phyloP scores from a whole-genome alignment of 2,888 invertebrate species.

The Zootermopsis nevadensis region DNA sequence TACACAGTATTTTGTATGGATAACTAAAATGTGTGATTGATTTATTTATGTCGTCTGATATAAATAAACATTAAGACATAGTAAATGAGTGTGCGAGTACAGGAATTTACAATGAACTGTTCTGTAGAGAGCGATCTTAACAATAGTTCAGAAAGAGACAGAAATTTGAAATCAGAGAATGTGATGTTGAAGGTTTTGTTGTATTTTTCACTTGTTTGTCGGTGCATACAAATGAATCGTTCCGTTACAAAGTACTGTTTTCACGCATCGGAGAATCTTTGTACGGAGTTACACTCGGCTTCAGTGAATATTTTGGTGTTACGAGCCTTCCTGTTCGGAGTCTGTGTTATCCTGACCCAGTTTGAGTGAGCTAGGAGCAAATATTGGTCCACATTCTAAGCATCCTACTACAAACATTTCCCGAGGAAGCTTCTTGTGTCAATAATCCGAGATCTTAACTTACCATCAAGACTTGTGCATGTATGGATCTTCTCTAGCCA shows the following conservation, averaged over 20 bases:
- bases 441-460: constrained; percentile 3
- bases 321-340: neutral
- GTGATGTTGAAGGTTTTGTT: too few species aligned
- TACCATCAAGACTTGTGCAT: neutral
- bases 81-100: too few species aligned
- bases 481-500: neutral
- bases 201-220: neutral
- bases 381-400: constrained; percentile 16
- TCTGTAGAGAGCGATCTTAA: too few species aligned
- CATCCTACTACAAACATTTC: constrained; percentile 5
- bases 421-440: neutral
- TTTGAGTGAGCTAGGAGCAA: neutral
- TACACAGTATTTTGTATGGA: too few species aligned
- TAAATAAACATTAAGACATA: too few species aligned
- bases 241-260: neutral
- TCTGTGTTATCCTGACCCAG: neutral
- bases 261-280: neutral
- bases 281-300: neutral
- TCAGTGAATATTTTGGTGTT: neutral
- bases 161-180: too few species aligned
- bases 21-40: too few species aligned
- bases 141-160: too few species aligned
- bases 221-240: neutral
- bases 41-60: too few species aligned
- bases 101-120: too few species aligned